Evolutionary conservation across 2,113 vertebrate species (phyloP).

Genomic region (Columba livia): DNA sequence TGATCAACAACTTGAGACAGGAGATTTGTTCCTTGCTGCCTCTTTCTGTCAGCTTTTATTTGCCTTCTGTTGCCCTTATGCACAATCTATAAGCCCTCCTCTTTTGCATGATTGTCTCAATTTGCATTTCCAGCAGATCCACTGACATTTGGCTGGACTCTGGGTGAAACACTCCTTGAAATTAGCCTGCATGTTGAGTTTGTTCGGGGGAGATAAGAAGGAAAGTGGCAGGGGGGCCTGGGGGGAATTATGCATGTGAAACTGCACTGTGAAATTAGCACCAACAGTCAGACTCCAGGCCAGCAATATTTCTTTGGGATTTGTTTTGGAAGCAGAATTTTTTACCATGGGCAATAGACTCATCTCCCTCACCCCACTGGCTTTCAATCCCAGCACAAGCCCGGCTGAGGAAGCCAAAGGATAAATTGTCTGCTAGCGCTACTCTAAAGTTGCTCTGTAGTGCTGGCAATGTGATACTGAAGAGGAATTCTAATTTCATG

Average conservation of each 20-base stretch:
- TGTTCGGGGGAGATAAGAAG: slow-evolving; percentile 67
- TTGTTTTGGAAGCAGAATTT: slow-evolving; percentile 60
- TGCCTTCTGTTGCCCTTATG: slow-evolving; percentile 15
- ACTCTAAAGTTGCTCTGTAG: slow-evolving; percentile 40
- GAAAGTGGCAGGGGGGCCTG: slow-evolving; percentile 6
- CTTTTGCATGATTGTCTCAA: slow-evolving; percentile 23
- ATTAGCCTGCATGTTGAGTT: slow-evolving; percentile 59
- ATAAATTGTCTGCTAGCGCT: slow-evolving; percentile 60
- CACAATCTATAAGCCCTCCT: neutral
- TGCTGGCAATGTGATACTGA: slow-evolving; percentile 55
- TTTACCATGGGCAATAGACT: slow-evolving; percentile 55
- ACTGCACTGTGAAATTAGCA: slow-evolving; percentile 49
- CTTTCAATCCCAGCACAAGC: slow-evolving; percentile 53
- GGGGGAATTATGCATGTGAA: slow-evolving; percentile 48
- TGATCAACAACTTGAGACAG: neutral
- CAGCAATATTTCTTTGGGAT: slow-evolving; percentile 42
- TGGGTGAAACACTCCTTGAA: slow-evolving; percentile 60
- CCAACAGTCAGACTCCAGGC: slow-evolving; percentile 28
- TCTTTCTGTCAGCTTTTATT: slow-evolving; percentile 24
- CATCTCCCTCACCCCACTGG: slow-evolving; percentile 55
- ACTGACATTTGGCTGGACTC: slow-evolving; percentile 58
- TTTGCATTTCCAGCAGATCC: slow-evolving; percentile 65
- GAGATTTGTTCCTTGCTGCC: neutral
- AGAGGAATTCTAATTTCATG: slow-evolving; percentile 75
- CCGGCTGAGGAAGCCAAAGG: slow-evolving; percentile 49